phyloP scores from a whole-genome alignment of 2,797 vertebrate species.

The Pantherophis alleghaniensis region DNA sequence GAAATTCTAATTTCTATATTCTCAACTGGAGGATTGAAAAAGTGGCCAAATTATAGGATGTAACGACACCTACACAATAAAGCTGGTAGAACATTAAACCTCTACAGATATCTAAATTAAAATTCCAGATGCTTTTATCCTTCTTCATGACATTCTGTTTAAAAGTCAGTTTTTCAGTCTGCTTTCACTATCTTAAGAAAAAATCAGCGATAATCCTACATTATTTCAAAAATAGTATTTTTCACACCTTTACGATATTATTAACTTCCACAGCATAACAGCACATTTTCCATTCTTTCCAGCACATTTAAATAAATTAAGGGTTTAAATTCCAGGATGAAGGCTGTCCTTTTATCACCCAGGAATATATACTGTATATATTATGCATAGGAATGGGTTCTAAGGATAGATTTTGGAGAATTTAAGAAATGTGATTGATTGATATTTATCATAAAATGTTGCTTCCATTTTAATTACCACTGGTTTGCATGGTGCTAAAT shows the following conservation, averaged over 20 bases:
- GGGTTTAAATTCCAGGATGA: not conserved
- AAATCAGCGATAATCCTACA: conserved; percentile 64
- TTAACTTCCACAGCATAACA: conserved; percentile 34
- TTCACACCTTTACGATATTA: conserved; percentile 30
- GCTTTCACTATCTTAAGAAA: conserved; percentile 71
- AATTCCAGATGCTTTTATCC: conserved; percentile 75
- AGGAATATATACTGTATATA: not conserved
- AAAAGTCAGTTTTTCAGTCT: conserved; percentile 76
- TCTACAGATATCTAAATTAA: conserved; percentile 65
- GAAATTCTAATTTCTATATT: conserved; percentile 74
- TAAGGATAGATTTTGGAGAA: not conserved
- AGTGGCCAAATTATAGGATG: conserved; percentile 64
- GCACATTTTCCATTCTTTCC: not conserved
- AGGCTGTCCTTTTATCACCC: not conserved
- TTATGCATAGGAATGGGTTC: not conserved
- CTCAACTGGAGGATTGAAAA: conserved; percentile 54
- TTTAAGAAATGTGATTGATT: not conserved
- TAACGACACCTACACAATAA: conserved; percentile 61
- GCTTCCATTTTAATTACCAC: not conserved
- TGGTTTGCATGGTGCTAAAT: not conserved
- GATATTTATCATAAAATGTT: not conserved
- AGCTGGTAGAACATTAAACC: conserved; percentile 60
- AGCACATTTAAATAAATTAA: not conserved
- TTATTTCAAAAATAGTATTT: conserved; percentile 50
- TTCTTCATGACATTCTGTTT: conserved; percentile 72